A percentile compares a stretch with the other conserved stretches of the same genome.
Evolutionary conservation across 2,797 vertebrate species (phyloP).

Genomic region (Tokudaia muenninki): DNA sequence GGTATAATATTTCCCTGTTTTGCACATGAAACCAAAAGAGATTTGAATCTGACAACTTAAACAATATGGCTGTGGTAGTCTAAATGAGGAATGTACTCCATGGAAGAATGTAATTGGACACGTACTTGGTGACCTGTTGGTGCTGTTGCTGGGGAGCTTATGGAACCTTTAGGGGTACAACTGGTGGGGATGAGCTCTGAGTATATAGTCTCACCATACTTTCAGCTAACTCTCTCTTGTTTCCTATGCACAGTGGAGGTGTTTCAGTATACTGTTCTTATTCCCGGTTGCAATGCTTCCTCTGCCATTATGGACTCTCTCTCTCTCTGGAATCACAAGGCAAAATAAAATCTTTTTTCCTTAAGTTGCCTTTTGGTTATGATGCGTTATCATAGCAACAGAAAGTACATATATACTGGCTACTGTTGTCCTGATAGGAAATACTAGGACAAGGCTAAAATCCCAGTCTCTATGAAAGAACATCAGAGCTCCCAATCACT

Average conservation of each 20-base stretch:
- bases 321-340: not conserved
- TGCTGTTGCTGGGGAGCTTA: not conserved
- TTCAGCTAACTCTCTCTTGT: not conserved
- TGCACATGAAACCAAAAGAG: constrained; percentile 6
- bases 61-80: not conserved
- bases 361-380: not conserved
- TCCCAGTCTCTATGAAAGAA: not conserved
- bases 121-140: not conserved
- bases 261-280: not conserved
- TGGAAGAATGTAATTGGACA: not conserved
- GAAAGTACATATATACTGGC: not conserved
- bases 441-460: not conserved
- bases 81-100: not conserved
- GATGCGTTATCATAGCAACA: not conserved
- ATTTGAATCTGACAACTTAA: not conserved
- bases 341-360: not conserved
- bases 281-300: not conserved
- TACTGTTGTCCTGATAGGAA: not conserved
- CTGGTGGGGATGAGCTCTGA: not conserved
- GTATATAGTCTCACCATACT: too few species aligned
- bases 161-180: not conserved
- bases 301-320: not conserved
- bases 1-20: not conserved
- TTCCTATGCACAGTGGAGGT: not conserved
- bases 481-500: not conserved